Percentiles rank a stretch among this genome's conserved stretches.
Evolutionary conservation across 2,888 invertebrate species (phyloP).

Genomic region (Cataglyphis altisquamis): DNA sequence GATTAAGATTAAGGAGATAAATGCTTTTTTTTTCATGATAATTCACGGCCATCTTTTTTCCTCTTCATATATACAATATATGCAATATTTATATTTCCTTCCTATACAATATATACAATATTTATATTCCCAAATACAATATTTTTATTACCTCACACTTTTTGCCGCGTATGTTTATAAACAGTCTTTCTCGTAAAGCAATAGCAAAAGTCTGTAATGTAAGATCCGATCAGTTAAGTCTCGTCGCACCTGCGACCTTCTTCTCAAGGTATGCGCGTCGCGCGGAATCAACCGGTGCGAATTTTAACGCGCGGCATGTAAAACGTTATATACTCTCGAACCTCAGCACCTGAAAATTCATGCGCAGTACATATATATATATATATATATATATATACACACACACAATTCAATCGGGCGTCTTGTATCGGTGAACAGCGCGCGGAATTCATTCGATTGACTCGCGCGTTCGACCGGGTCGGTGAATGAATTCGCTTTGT

Average conservation of each 20-base stretch:
- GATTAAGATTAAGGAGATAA: not conserved
- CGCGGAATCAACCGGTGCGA: slow-evolving; percentile 57
- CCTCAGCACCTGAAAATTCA: slow-evolving; percentile 59
- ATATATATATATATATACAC: not conserved
- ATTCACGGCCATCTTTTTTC: not conserved
- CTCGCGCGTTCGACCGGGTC: slow-evolving; percentile 12
- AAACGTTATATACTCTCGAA: slow-evolving; percentile 63
- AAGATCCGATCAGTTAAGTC: slow-evolving; percentile 28
- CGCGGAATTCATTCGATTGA: slow-evolving; percentile 40
- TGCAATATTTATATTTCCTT: too few species aligned
- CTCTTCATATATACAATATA: not conserved
- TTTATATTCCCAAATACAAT: not conserved
- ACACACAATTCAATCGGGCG: slow-evolving; percentile 16
- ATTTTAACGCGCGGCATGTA: slow-evolving; percentile 67
- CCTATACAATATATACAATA: not conserved
- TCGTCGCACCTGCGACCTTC: slow-evolving; percentile 52
- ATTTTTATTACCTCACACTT: not conserved
- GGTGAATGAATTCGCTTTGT: slow-evolving; percentile 55
- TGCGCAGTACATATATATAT: slow-evolving; percentile 30
- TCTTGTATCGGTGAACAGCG: slow-evolving; percentile 48
- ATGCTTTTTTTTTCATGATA: not conserved
- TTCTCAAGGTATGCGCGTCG: slow-evolving; percentile 59
- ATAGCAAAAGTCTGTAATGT: not conserved
- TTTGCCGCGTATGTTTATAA: not conserved
- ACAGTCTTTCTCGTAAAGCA: not conserved